Base-by-base conservation (phyloP, 2,113 vertebrate genomes). In the Propithecus coquereli region DNA sequence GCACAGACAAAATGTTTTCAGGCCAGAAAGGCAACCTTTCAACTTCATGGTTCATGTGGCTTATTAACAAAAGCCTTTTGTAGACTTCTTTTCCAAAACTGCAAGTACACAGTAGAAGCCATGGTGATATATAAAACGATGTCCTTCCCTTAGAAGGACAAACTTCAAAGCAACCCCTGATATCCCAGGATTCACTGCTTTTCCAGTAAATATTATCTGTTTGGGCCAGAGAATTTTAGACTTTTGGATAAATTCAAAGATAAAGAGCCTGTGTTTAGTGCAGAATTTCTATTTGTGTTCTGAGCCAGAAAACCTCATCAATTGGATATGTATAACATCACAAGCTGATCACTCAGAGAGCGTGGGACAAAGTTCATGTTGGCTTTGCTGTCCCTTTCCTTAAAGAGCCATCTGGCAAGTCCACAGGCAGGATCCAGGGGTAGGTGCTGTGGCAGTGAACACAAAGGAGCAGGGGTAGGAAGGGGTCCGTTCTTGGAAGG, bases 171-270 rank as follows among this genome's bases (percentile, higher is more conserved):
- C 65, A 54, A 79, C 73, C 70, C 43, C 77, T 88, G 16, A 84
- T 23, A 66, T 94, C 66, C 61, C 84, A 94, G 82, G 94, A 92
- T 82, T 91, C 89, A 90, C 77, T 96, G 83, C 63, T 65, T 94
- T 97, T 93, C 94, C 50, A 74, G 91, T 96, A 95, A 97, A 91
- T 94, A 73, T n/a, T 54, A 87, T 83, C 95, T 88, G 68, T 89
- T 96, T 87, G n/a, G 74, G 70, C 25, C 94, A 95, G 90, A 94
- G 70, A 91, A 91, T 79, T 59, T 80, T 47, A 83, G 84, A 71
- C 50, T 82, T 96, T 34, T 8, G 50, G 79, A 37, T 87, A 74
- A 88, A 94, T 91, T 96, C 34, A 65, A 83, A 96, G 70, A 95
- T 57, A 59, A 74, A 76, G 85, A 87, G 34, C 37, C 43, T 79